phyloP scores from a whole-genome alignment of 2,888 invertebrate genomes.

The Ernsta delagoae region DNA sequence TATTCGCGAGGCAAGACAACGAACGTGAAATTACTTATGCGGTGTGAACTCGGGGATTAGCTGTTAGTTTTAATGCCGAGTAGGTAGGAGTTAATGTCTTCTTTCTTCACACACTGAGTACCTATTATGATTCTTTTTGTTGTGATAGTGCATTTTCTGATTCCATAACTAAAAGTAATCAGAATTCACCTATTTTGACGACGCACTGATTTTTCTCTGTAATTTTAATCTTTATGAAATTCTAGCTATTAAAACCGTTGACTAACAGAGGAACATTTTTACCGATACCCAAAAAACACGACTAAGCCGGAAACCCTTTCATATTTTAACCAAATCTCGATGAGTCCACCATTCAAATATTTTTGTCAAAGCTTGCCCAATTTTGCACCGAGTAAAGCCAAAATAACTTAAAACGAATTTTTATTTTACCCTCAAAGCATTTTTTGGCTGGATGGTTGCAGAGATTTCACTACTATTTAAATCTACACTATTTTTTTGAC shows the following conservation, averaged over 20 bases:
- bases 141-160: too few species aligned
- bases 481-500: neutral
- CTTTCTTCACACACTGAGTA: neutral
- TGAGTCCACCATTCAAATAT: constrained; percentile 16
- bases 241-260: neutral
- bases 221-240: too few species aligned
- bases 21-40: constrained; percentile 66
- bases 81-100: constrained; percentile 9
- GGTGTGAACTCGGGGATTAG: constrained; percentile 61
- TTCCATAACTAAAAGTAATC: too few species aligned
- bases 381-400: constrained; percentile 21
- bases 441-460: constrained; percentile 24
- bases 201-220: too few species aligned
- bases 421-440: constrained; percentile 34
- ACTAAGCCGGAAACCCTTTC: constrained; percentile 18
- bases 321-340: constrained; percentile 16
- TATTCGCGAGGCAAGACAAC: constrained; percentile 65
- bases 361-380: constrained; percentile 34
- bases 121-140: neutral
- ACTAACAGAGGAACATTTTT: constrained; percentile 6
- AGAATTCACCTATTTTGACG: too few species aligned
- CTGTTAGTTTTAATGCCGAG: constrained; percentile 59
- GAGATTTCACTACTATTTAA: neutral
- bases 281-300: constrained; percentile 8
- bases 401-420: constrained; percentile 33